Evolutionary conservation across 2,888 invertebrate genomes (phyloP).

Genomic region (Eumerus sabulonum): DNA sequence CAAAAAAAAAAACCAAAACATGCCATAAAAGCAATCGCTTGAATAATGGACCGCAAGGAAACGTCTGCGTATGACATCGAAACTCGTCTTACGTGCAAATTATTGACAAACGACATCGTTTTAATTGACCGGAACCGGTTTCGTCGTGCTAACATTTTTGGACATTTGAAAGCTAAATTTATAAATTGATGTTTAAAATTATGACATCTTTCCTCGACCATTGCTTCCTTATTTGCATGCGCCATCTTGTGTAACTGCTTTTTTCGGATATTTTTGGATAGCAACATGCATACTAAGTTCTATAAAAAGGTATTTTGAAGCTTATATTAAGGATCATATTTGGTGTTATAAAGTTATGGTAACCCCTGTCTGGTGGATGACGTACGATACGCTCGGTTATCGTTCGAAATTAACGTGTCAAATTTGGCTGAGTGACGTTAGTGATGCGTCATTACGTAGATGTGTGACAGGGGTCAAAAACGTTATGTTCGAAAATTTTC

Average conservation of each 20-base stretch:
- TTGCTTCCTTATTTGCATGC: neutral
- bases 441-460: too few relatives aligned
- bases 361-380: constrained; percentile 18
- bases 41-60: constrained; percentile 19
- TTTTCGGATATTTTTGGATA: constrained; percentile 41
- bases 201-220: too few relatives aligned
- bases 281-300: constrained; percentile 33
- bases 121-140: too few relatives aligned
- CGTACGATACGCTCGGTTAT: neutral
- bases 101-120: too few relatives aligned
- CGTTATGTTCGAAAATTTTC: too few relatives aligned
- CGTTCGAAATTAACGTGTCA: too few relatives aligned
- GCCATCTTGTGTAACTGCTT: constrained; percentile 45
- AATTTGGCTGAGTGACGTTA: too few relatives aligned
- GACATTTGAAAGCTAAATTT: constrained; percentile 31
- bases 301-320: constrained; percentile 24
- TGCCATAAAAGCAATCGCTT: too few relatives aligned
- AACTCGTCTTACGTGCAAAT: constrained; percentile 38
- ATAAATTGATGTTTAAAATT: constrained; percentile 32
- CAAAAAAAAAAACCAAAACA: neutral
- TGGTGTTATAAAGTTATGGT: constrained; percentile 31
- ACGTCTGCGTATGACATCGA: constrained; percentile 2
- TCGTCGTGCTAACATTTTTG: too few relatives aligned
- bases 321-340: constrained; percentile 30
- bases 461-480: too few relatives aligned